Evolutionary conservation across 1,140 invertebrate genomes (phyloP).

Genomic region (Neodiprion pinetum): DNA sequence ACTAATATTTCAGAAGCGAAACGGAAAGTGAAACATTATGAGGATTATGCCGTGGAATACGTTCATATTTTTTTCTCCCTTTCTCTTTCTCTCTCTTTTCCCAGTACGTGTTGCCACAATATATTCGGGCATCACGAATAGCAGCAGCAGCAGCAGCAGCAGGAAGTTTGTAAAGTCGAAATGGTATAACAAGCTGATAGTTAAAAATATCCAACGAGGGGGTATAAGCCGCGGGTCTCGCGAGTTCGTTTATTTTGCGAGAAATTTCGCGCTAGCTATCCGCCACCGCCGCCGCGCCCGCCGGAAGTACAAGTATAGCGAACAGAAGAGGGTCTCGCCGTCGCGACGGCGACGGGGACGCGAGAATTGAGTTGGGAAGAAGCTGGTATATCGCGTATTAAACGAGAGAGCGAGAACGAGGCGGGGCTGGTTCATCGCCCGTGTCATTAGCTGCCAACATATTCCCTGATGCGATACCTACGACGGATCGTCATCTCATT

Average conservation of each 20-base stretch:
- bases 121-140: too few species aligned
- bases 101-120: too few species aligned
- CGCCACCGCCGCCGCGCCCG: slow-evolving; percentile 34
- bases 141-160: neutral
- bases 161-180: neutral
- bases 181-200: slow-evolving; percentile 7
- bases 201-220: slow-evolving; percentile 2
- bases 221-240: neutral
- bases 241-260: neutral
- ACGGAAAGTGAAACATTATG: too few species aligned
- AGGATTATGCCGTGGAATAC: neutral
- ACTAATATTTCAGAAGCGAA: too few species aligned
- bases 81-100: neutral
- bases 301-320: slow-evolving; percentile 18
- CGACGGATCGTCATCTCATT: too few species aligned
- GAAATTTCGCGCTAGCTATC: slow-evolving; percentile 32
- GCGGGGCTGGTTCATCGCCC: too few species aligned
- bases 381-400: too few species aligned
- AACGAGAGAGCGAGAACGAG: too few species aligned
- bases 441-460: too few species aligned
- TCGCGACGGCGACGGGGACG: too few species aligned
- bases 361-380: too few species aligned
- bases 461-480: too few species aligned
- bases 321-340: neutral
- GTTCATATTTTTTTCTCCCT: neutral